Evolutionary conservation across 2,113 vertebrate genomes (phyloP).

Genomic region (Indicator maculatus): DNA sequence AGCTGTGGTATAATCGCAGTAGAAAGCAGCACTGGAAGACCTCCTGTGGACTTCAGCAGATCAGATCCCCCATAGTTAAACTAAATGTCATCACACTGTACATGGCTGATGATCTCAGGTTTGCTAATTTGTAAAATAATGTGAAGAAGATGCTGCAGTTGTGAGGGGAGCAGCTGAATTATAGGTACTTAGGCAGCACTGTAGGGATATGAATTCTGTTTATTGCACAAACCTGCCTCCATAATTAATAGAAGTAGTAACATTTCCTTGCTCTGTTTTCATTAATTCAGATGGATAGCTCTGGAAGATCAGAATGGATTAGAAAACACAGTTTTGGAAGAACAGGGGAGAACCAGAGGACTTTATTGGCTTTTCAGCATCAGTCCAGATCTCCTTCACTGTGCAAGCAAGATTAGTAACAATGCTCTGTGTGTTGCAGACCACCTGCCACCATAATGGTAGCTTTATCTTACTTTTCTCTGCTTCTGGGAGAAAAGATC

Average conservation of each 20-base stretch:
- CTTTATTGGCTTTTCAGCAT: background rate
- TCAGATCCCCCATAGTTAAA: background rate
- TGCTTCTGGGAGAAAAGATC: background rate
- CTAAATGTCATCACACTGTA: background rate
- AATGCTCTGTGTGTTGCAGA: background rate
- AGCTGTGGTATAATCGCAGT: background rate
- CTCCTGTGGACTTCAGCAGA: background rate
- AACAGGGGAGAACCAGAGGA: background rate
- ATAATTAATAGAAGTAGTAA: conserved; percentile 55
- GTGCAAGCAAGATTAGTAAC: background rate
- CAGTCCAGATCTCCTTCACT: background rate
- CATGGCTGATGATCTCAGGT: background rate
- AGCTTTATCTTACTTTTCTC: background rate
- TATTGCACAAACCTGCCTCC: conserved; percentile 28
- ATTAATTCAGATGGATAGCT: conserved; percentile 45
- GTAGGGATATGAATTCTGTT: conserved; percentile 48
- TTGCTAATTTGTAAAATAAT: conserved; percentile 48
- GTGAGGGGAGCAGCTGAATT: conserved; percentile 30
- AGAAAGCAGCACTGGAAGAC: background rate
- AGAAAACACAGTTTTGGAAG: background rate
- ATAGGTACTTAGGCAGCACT: conserved; percentile 45
- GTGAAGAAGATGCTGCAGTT: background rate
- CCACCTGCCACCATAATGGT: background rate
- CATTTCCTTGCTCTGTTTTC: conserved; percentile 15
- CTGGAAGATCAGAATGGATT: background rate